phyloP scores from a whole-genome alignment of 23 tunicate genomes.

The Botrylloides violaceus region DNA sequence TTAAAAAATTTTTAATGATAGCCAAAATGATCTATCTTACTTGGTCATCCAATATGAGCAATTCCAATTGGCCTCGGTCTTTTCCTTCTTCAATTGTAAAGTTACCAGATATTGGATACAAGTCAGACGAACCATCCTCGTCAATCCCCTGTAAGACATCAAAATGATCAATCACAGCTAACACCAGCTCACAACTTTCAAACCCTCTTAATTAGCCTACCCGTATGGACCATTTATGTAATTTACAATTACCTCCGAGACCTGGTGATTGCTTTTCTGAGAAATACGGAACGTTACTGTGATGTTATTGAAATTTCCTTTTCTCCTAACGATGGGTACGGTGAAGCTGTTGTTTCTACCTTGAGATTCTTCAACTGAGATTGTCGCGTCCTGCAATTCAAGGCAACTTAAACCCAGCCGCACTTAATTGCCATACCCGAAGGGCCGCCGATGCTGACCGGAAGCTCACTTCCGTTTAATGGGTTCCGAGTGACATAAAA shows the following conservation, averaged over 20 bases:
- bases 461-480: no score
- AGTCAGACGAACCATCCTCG: conserved; percentile 14
- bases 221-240: no score
- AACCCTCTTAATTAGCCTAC: no score
- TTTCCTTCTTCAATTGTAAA: conserved; percentile 37
- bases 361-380: neutral
- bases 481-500: no score
- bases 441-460: no score
- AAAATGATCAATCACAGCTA: no score
- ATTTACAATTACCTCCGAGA: neutral
- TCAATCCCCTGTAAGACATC: no score
- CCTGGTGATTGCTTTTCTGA: neutral
- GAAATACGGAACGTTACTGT: neutral
- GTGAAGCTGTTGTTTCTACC: neutral
- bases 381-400: neutral
- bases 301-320: neutral
- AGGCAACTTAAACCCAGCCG: no score
- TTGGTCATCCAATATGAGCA: conserved; percentile 46
- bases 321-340: neutral
- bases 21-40: no score
- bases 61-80: conserved; percentile 14
- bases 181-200: no score
- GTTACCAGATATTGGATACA: conserved; percentile 38
- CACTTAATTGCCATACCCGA: no score
- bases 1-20: neutral